Base-by-base conservation (phyloP, 2,888 invertebrate genomes). In the Arge pagana region DNA sequence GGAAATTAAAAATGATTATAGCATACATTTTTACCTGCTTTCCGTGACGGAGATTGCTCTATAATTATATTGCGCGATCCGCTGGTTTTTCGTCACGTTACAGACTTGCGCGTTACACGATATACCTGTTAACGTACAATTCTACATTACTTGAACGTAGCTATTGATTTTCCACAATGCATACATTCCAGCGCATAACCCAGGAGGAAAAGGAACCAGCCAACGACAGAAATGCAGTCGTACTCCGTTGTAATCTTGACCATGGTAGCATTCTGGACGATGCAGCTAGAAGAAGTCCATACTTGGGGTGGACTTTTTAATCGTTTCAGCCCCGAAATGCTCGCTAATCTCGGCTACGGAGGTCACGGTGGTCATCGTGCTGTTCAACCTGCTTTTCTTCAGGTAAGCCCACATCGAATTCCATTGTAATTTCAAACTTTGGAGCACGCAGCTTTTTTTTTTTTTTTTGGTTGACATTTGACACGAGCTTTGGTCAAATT, bases 291-390 rank as follows among this genome's bases (percentile, higher is more conserved):
- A 21, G 64, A 60, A 6, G 76, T 69, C 18, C 79, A 85, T 59
- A 88, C 86, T 30, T 90, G 90, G 90, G 90, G 89, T 15, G 90
- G 90, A 0, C 81, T 90, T 19, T 92, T 91, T 79, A 92, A 91
- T 77, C 83, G 92, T 59, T 91, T 91, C 79, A 89, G 89, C 67
- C 89, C 90, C n/a, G 90, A 90, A 72, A 88, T 90, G 87, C 78
- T 90, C 35, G 85, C 88, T 53, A 90, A 90, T 75, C 79, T 90
- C 77, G 90, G 89, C 13, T 89, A 89, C 65, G 89, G 88, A 0
- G 83, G 82, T n/a, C 84, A 84, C 62, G 81, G 83, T 21, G 80
- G 81, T 33, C 85, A 75, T 74, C 70, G 45, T 11, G 45, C 33
- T 7, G 45, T 31, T 23, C 45, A 45, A 7, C 45, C 45, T 10